Percentiles rank a stretch among this genome's conserved stretches.
Conservation (phyloP, 1,140 invertebrate species). For the Ceratina calcarata region DNA sequence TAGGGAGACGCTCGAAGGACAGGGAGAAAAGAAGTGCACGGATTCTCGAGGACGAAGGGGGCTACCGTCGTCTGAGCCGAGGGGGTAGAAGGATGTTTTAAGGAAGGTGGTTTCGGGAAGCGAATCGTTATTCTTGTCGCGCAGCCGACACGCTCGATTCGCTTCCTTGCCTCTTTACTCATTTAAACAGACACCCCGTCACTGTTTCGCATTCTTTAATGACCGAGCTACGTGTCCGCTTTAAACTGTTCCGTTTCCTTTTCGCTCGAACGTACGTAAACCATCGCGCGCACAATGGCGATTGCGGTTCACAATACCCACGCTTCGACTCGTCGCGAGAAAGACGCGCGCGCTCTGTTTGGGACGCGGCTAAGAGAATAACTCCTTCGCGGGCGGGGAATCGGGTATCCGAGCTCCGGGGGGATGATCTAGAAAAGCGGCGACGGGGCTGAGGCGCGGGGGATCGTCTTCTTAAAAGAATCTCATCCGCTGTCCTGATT, state of each 20-base stretch:
- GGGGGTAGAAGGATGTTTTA: conserved; percentile 66
- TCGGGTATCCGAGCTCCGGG: neutral
- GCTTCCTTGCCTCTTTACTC: neutral
- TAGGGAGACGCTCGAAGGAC: conserved; percentile 45
- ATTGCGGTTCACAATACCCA: no score
- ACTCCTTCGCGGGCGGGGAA: neutral
- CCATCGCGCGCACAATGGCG: no score
- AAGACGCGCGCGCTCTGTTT: neutral
- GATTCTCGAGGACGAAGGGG: conserved; percentile 65
- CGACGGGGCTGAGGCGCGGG: neutral
- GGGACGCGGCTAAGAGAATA: neutral
- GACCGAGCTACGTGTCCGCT: no score
- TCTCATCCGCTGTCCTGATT: conserved; percentile 32
- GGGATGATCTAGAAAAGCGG: conserved; percentile 11
- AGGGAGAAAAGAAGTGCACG: conserved; percentile 49
- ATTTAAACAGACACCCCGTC: no score
- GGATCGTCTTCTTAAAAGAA: conserved; percentile 39
- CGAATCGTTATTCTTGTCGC: conserved; percentile 53
- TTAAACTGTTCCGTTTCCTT: no score
- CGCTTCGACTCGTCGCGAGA: neutral
- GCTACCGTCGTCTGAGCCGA: conserved; percentile 47
- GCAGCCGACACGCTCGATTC: conserved; percentile 21
- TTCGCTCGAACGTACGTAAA: no score
- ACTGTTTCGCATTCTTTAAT: no score
- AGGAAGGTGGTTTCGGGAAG: conserved; percentile 58